Evolutionary conservation across 2,888 invertebrate genomes (phyloP).

Genomic region (Danaus chrysippus): DNA sequence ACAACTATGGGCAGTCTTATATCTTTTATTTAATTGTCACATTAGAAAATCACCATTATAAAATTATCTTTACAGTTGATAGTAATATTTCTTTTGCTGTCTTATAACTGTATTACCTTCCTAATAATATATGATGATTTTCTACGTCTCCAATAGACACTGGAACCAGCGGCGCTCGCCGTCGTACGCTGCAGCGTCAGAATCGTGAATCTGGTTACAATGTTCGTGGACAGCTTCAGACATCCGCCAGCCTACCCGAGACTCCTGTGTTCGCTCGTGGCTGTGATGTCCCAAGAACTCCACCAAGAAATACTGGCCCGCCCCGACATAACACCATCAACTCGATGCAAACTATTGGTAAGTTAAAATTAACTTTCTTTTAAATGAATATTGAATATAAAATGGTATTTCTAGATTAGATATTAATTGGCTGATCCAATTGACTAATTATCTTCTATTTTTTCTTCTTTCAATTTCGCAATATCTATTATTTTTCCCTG

Average conservation of each 20-base stretch:
- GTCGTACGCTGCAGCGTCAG: slow-evolving; percentile 74
- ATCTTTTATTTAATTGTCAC: too few relatives aligned
- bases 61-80: too few relatives aligned
- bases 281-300: slow-evolving; percentile 90
- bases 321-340: slow-evolving; percentile 82
- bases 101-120: background rate
- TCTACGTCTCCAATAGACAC: slow-evolving; percentile 50
- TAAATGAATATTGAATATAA: background rate
- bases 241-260: slow-evolving; percentile 92
- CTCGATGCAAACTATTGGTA: slow-evolving; percentile 78
- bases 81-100: too few relatives aligned
- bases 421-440: too few relatives aligned
- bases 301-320: slow-evolving; percentile 84
- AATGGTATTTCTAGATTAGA: background rate
- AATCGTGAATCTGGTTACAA: slow-evolving; percentile 56
- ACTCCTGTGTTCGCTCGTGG: slow-evolving; percentile 92
- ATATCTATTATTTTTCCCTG: too few relatives aligned
- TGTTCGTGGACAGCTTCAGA: slow-evolving; percentile 83
- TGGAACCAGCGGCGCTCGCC: slow-evolving; percentile 68
- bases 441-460: too few relatives aligned
- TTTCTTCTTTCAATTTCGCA: too few relatives aligned
- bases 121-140: background rate
- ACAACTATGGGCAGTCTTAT: too few relatives aligned
- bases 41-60: too few relatives aligned
- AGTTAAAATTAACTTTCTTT: background rate